phyloP scores from a whole-genome alignment of 1,140 invertebrate genomes.

The Vanessa tameamea region DNA sequence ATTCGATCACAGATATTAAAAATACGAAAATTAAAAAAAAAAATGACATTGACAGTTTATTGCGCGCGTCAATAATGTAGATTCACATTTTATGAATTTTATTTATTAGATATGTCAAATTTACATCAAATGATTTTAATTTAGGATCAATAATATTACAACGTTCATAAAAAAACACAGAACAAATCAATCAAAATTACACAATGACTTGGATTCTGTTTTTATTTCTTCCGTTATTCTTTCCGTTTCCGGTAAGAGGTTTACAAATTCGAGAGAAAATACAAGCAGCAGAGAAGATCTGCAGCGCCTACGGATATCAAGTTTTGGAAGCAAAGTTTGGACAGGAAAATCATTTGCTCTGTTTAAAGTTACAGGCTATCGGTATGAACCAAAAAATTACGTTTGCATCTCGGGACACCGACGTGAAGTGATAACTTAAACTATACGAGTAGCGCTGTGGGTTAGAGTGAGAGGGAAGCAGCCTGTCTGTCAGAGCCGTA shows the following conservation, averaged over 20 bases:
- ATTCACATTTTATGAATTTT: too few species aligned
- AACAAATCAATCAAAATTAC: conserved; percentile 38
- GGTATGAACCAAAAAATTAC: conserved; percentile 19
- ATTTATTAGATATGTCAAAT: too few species aligned
- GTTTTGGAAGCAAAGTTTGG: conserved; percentile 57
- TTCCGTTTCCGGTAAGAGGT: conserved; percentile 12
- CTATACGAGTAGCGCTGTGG: too few species aligned
- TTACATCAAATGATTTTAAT: too few species aligned
- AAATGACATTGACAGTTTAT: too few species aligned
- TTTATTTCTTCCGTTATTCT: conserved; percentile 1
- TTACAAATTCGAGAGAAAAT: conserved; percentile 23
- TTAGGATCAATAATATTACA: background rate
- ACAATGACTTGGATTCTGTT: conserved; percentile 39
- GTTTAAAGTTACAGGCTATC: conserved; percentile 52
- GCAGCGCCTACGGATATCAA: conserved; percentile 52
- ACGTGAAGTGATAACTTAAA: too few species aligned
- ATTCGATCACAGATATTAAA: too few species aligned
- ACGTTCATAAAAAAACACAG: background rate
- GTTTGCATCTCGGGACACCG: too few species aligned
- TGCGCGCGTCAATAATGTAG: too few species aligned
- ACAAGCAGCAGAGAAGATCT: conserved; percentile 40
- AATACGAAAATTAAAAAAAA: too few species aligned
- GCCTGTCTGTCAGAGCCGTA: too few species aligned
- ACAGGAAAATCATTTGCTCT: conserved; percentile 53
- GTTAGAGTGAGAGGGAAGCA: too few species aligned